A percentile compares a stretch with the other conserved stretches of the same genome.
Conservation (phyloP, 2,113 vertebrate genomes). For the Hyperopisus bebe region DNA sequence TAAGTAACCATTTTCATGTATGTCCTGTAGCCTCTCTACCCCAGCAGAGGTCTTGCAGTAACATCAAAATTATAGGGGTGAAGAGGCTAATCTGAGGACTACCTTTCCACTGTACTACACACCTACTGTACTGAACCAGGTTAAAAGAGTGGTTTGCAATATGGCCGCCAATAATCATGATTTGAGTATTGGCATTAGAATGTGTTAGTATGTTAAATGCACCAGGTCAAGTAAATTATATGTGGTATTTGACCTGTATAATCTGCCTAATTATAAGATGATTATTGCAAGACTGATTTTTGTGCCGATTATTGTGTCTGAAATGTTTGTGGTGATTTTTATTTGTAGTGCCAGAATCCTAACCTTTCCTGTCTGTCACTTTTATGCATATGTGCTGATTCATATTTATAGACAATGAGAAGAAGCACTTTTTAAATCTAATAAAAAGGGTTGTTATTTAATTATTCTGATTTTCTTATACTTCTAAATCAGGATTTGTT, state of each 20-base stretch:
- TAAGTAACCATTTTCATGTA: slow-evolving; percentile 70
- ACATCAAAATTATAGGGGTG: slow-evolving; percentile 15
- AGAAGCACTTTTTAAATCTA: background rate
- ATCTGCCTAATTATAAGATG: background rate
- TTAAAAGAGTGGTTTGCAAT: background rate
- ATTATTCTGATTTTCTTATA: background rate
- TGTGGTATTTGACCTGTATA: background rate
- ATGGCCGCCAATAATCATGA: background rate
- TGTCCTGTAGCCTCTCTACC: slow-evolving; percentile 43
- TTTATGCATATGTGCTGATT: background rate
- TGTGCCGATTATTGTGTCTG: background rate
- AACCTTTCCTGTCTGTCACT: background rate
- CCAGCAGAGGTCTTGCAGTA: slow-evolving; percentile 59
- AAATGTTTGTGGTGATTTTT: slow-evolving; percentile 1
- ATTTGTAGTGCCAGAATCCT: background rate
- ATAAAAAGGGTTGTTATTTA: background rate
- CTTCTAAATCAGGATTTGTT: background rate
- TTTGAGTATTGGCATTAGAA: background rate
- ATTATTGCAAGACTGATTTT: slow-evolving; percentile 17
- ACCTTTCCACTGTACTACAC: background rate
- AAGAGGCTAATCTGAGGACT: background rate
- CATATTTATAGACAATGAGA: background rate
- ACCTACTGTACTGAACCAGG: background rate
- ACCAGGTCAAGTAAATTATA: background rate
- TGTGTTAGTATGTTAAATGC: background rate